Evolutionary conservation across 2,888 invertebrate genomes (phyloP).

Genomic region (Heteromurus nitidus): DNA sequence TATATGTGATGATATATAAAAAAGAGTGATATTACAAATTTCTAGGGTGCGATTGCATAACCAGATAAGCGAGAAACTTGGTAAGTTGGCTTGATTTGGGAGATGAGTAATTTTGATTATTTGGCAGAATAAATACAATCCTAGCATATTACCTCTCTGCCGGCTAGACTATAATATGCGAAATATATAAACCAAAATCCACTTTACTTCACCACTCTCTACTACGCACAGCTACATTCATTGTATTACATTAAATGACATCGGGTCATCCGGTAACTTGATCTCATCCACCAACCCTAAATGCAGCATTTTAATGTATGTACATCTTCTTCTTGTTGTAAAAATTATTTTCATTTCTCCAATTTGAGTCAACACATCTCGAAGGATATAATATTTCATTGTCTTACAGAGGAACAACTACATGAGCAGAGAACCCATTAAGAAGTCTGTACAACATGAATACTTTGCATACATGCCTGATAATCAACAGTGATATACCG

Average conservation of each 20-base stretch:
- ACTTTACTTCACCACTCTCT: too few species aligned
- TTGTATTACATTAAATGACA: conserved; percentile 46
- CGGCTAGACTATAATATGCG: background rate
- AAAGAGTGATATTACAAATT: conserved; percentile 36
- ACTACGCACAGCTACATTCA: background rate
- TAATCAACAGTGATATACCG: background rate
- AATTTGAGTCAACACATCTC: background rate
- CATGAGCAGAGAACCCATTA: background rate
- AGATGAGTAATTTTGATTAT: conserved; percentile 50
- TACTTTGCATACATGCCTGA: background rate
- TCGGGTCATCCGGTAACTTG: conserved; percentile 36
- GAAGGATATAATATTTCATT: too few species aligned
- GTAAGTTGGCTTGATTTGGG: conserved; percentile 43
- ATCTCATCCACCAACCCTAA: background rate
- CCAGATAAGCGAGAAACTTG: conserved; percentile 35
- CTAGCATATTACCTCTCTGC: too few species aligned
- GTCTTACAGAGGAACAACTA: background rate
- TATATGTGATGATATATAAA: conserved; percentile 26
- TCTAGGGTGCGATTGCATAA: conserved; percentile 58
- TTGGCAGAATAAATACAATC: conserved; percentile 28
- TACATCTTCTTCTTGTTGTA: background rate
- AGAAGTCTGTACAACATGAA: background rate
- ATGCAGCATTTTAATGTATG: background rate
- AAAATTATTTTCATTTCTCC: conserved; percentile 11
- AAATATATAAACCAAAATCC: background rate